Evolutionary conservation across 2,113 vertebrate species (phyloP).

Genomic region (Meriones unguiculatus): DNA sequence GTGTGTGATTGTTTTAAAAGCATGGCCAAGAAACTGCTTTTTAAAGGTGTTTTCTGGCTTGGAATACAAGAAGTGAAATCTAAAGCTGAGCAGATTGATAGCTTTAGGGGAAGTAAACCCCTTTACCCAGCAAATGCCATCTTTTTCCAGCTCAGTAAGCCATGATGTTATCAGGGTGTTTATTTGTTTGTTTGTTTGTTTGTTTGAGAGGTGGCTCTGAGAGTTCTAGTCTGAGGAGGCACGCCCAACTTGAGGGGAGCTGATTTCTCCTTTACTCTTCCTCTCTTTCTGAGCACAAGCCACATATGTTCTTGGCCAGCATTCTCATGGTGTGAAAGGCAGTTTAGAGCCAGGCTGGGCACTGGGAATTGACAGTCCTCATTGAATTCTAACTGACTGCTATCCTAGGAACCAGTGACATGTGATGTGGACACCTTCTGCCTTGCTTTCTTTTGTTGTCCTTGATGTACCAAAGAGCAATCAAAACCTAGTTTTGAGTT

Average conservation of each 20-base stretch:
- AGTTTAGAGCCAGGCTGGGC: neutral
- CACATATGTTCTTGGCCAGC: neutral
- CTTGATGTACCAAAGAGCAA: neutral
- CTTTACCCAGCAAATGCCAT: neutral
- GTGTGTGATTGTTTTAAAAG: constrained; percentile 43
- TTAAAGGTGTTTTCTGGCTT: constrained; percentile 6
- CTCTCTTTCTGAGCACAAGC: neutral
- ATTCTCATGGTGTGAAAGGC: neutral
- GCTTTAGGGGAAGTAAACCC: neutral
- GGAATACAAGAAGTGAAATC: constrained; percentile 21
- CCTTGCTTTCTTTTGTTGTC: neutral
- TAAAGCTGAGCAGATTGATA: neutral
- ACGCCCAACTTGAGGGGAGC: neutral
- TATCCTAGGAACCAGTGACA: neutral
- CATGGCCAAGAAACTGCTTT: constrained; percentile 49
- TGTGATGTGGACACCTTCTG: neutral
- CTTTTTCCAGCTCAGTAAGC: neutral
- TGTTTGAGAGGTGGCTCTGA: neutral
- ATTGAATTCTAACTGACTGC: neutral
- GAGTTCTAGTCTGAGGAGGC: neutral
- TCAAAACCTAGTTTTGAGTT: neutral
- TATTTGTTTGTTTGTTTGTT: constrained; percentile 7
- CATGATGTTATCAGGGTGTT: neutral
- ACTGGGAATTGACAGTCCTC: too few species aligned
- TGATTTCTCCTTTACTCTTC: neutral